phyloP scores from a whole-genome alignment of 2,797 vertebrate genomes.

The Fratercula arctica region DNA sequence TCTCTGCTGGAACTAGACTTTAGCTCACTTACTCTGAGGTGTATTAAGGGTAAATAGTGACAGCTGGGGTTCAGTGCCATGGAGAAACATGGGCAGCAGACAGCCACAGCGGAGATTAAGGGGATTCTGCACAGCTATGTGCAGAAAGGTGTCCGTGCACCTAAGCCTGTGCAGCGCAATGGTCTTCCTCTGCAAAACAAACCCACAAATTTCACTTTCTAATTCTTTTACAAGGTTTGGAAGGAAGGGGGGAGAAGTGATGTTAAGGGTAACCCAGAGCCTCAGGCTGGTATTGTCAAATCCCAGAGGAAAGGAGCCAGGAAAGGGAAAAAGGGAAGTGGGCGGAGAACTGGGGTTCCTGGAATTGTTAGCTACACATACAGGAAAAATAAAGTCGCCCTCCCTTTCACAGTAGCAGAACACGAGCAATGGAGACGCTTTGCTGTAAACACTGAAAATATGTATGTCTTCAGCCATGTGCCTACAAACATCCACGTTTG shows the following conservation, averaged over 20 bases:
- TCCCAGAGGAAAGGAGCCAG: slow-evolving; percentile 31
- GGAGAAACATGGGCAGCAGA: no score
- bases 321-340: slow-evolving; percentile 46
- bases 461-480: accelerated
- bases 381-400: slow-evolving; percentile 37
- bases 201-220: neutral
- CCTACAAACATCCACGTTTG: accelerated
- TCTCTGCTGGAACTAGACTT: no score
- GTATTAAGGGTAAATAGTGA: no score
- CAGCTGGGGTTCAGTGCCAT: no score
- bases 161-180: neutral
- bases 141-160: no score
- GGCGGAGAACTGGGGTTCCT: slow-evolving; percentile 45
- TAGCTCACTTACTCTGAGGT: no score
- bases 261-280: neutral
- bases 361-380: slow-evolving; percentile 41
- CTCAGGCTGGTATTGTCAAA: neutral
- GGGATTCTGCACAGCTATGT: no score
- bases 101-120: no score
- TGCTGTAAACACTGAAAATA: neutral
- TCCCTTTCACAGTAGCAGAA: neutral
- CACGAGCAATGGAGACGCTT: neutral
- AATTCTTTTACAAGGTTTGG: neutral
- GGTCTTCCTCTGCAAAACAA: neutral
- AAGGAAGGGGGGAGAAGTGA: neutral